Evolutionary conservation across 92 coral and sea anemone species (phyloP), one percentile per base, ranked within the genome.

Genomic region (Epizoanthus scotinus): DNA sequence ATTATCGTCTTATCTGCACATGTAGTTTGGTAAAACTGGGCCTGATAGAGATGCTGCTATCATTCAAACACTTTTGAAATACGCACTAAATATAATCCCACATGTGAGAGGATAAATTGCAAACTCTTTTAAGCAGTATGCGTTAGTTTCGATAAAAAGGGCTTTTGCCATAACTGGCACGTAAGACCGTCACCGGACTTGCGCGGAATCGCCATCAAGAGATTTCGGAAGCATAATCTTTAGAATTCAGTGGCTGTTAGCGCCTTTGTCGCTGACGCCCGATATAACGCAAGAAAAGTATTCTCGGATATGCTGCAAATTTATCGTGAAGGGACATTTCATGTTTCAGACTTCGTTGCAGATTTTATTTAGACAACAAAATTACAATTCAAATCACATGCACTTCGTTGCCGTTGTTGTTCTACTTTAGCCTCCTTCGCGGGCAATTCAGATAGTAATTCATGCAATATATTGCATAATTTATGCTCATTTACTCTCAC

Each of bases 181-280:
- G 90, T 81, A 85, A 86, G 92, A 79, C 92, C 74, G 81, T 74
- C 20, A 8, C 27, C 84, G 96, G 94, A 63, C 89, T 83, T 78
- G 91, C 91, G 97, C 94, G 98, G 98, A 94, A 94, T 94, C 98
- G 98, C 98, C 86, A 92, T 94, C 98, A 87, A 90, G 92, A 94
- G 98, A 92, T 94, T 92, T 94, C 98, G 97, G 97, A 92, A 94
- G 98, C 95, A 89, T 90, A 95, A 95, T 93, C 88, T 93, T 94
- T 93, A 87, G 94, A 85, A 22, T 0, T 13, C 36, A 3, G 98
- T 8, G 96, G 98, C 97, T 87, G 98, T 89, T 90, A 78, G 94
- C 87, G 82, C 78, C 81, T 24, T 49, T 67, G 5, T 59, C 84
- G 87, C 93, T 84, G 91, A 87, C 97, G 91, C 93, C 93, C 91